Percentiles rank a stretch among this genome's conserved stretches.
phyloP scores from a whole-genome alignment of 2,113 vertebrate species.

The Steatornis caripensis region DNA sequence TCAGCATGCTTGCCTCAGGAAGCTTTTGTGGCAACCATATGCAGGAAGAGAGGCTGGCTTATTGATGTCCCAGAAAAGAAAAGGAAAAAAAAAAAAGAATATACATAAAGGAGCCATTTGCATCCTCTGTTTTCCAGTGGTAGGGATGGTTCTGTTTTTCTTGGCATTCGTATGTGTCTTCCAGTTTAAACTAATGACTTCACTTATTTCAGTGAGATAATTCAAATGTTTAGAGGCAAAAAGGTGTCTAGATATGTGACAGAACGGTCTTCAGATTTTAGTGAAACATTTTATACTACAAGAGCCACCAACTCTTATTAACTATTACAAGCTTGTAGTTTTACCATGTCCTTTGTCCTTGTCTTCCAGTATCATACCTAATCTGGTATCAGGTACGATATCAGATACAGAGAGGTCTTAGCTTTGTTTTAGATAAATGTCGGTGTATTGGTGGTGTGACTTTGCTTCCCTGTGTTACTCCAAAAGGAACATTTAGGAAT shows the following conservation, averaged over 20 bases:
- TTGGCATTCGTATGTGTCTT: not conserved
- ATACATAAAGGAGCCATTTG: not conserved
- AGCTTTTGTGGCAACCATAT: not conserved
- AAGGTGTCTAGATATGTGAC: not conserved
- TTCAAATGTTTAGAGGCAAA: not conserved
- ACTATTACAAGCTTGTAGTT: not conserved
- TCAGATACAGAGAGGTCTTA: not conserved
- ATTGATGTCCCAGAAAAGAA: not conserved
- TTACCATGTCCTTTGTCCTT: not conserved
- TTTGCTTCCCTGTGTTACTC: not conserved
- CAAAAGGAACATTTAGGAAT: not conserved
- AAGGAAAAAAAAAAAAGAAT: too few species aligned
- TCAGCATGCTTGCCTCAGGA: not conserved
- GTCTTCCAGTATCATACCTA: not conserved
- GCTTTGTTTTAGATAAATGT: not conserved
- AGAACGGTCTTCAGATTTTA: not conserved
- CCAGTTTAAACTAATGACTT: not conserved
- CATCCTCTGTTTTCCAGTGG: not conserved
- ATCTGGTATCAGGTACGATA: not conserved
- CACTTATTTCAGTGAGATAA: not conserved
- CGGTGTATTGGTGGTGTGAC: fast-evolving
- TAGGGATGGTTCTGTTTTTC: not conserved
- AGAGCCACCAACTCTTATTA: not conserved
- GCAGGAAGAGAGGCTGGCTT: not conserved
- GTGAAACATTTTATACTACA: not conserved